Evolutionary conservation across 2,113 vertebrate genomes (phyloP).

Genomic region (Anseranas semipalmata): DNA sequence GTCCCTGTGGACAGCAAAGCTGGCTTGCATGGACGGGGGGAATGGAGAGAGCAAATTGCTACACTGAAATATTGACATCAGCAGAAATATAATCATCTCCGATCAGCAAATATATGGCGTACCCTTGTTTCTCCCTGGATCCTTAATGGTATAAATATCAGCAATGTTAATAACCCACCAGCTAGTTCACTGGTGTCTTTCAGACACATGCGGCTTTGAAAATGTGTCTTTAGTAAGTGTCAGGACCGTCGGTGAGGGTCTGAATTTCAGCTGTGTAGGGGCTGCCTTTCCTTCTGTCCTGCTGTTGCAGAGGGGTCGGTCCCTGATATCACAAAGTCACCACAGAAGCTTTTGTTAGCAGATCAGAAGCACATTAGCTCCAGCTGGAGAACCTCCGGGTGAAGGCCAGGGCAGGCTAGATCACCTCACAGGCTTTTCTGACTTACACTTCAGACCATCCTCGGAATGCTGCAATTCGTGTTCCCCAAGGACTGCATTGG

Average conservation of each 20-base stretch:
- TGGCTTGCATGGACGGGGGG: neutral
- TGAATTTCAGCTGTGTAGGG: neutral
- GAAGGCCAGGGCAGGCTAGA: neutral
- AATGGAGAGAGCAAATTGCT: neutral
- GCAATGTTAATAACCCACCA: neutral
- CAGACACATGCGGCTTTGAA: neutral
- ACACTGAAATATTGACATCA: neutral
- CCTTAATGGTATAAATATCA: neutral
- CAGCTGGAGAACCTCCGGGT: neutral
- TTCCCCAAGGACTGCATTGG: neutral
- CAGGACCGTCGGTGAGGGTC: neutral
- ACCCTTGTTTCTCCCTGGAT: neutral
- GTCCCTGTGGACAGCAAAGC: neutral
- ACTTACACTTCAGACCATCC: neutral
- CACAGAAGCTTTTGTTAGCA: neutral
- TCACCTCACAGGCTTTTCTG: neutral
- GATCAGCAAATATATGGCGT: neutral
- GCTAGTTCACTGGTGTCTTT: neutral
- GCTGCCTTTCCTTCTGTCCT: neutral
- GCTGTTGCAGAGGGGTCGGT: fast-evolving
- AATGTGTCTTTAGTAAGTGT: neutral
- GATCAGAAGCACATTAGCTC: neutral
- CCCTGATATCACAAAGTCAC: neutral
- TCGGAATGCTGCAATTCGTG: neutral
- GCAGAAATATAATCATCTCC: neutral